Conservation (phyloP, 2,797 vertebrate genomes). For the Netta rufina region DNA sequence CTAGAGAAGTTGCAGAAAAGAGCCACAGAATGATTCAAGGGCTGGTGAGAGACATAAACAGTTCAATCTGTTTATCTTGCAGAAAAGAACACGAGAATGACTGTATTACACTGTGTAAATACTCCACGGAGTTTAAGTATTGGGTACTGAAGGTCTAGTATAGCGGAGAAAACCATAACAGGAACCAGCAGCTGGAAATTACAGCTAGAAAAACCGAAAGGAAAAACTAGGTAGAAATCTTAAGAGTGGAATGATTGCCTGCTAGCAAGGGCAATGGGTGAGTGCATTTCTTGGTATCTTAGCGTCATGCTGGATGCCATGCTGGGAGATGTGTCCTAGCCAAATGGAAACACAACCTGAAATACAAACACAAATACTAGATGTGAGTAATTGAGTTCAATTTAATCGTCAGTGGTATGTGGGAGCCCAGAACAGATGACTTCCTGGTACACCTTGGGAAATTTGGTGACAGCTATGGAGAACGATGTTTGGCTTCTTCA, state of each 20-base stretch:
- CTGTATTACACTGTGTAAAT: conserved; percentile 37
- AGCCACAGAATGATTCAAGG: conserved; percentile 8
- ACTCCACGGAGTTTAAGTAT: not conserved
- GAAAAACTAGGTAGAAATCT: not conserved
- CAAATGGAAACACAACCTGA: not conserved
- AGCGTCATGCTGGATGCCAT: not conserved
- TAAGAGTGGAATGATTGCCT: not conserved
- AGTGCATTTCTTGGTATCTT: not conserved
- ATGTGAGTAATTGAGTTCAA: not conserved
- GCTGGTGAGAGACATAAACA: conserved; percentile 43
- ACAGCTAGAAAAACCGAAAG: not conserved
- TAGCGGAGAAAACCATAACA: not conserved
- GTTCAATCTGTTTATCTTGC: conserved; percentile 29
- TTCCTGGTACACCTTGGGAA: not conserved
- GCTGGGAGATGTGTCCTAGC: not conserved
- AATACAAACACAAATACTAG: not conserved
- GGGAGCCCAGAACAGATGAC: not conserved
- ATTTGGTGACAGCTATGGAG: not conserved
- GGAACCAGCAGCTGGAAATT: not conserved
- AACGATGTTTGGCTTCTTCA: not conserved
- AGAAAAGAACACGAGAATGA: conserved; percentile 14
- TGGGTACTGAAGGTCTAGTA: not conserved
- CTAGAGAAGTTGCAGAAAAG: conserved; percentile 19
- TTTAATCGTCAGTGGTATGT: not conserved
- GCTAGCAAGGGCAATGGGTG: not conserved